These are phyloP conservation scores for Oxystoma pomonae DNA, from an alignment of 2,888 invertebrate genomes.

Conservation along the genomic window DNA sequence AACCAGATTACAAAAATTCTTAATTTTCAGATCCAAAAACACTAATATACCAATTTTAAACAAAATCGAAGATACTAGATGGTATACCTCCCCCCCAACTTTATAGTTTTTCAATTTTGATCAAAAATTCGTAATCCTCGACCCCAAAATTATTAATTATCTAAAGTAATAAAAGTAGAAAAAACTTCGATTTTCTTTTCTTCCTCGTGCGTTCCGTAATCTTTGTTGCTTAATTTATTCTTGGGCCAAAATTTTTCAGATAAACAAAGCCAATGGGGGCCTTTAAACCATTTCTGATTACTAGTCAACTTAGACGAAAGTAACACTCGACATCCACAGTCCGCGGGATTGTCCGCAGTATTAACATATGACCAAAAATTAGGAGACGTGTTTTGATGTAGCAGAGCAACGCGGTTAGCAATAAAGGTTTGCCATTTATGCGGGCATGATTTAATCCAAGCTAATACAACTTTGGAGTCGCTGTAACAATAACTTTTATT, in stretches of 20 bases:
- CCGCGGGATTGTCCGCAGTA: no score
- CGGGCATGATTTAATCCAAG: constrained; percentile 18
- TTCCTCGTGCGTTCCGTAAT: not conserved
- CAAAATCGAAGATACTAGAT: no score
- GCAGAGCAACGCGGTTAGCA: constrained; percentile 16
- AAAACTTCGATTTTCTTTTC: not conserved
- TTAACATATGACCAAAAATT: no score
- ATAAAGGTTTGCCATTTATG: constrained; percentile 20
- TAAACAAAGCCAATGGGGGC: not conserved
- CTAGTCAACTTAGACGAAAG: constrained; percentile 6
- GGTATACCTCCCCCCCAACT: no score
- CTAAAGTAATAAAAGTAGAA: not conserved
- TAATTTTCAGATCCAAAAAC: no score
- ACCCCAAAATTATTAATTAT: no score
- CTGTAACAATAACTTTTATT: constrained; percentile 15
- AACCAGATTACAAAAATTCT: no score
- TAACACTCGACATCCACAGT: no score
- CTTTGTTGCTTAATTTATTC: not conserved
- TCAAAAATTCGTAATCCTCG: no score
- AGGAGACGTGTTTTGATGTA: no score
- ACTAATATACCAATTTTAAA: no score
- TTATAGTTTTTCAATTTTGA: no score
- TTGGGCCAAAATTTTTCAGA: not conserved
- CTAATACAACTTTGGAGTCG: constrained; percentile 16
- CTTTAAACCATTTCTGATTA: constrained; percentile 10